Conservation (phyloP, 2,797 vertebrate species). For the Pseudochaenichthys georgianus region DNA sequence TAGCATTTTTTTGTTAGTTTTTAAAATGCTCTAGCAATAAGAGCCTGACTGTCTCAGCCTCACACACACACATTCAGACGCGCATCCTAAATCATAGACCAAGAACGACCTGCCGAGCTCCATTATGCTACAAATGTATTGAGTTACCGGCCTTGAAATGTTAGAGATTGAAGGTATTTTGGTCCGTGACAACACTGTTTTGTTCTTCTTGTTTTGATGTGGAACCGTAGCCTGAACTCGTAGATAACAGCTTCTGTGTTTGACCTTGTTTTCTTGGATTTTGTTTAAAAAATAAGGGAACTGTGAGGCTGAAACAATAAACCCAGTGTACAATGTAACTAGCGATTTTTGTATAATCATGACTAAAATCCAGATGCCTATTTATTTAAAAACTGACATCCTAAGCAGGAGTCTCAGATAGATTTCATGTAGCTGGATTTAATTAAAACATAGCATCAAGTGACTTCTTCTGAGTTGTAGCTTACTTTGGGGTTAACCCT, state of each 20-base stretch:
- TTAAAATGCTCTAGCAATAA: conserved; percentile 25
- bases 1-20: conserved; percentile 20
- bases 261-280: conserved; percentile 62
- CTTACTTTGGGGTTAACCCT: no score
- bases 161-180: conserved; percentile 26
- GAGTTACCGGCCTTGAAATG: conserved; percentile 64
- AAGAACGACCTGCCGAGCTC: conserved; percentile 65
- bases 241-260: conserved; percentile 45
- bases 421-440: not conserved
- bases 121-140: conserved; percentile 79
- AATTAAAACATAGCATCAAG: not conserved
- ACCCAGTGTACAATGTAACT: conserved; percentile 14
- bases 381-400: conserved; percentile 22
- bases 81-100: conserved; percentile 67
- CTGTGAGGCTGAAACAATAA: conserved; percentile 44
- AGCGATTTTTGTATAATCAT: conserved; percentile 31
- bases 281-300: conserved; percentile 68
- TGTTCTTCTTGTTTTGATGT: conserved; percentile 46
- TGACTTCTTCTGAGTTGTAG: not conserved
- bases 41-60: conserved; percentile 30
- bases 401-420: not conserved
- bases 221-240: conserved; percentile 35
- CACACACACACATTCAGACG: conserved; percentile 12
- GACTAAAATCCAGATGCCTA: conserved; percentile 22
- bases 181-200: conserved; percentile 26